A percentile compares a stretch with the other conserved stretches of the same genome.
Conservation (phyloP, 1,140 invertebrate genomes). For the Thaumetopoea pityocampa region DNA sequence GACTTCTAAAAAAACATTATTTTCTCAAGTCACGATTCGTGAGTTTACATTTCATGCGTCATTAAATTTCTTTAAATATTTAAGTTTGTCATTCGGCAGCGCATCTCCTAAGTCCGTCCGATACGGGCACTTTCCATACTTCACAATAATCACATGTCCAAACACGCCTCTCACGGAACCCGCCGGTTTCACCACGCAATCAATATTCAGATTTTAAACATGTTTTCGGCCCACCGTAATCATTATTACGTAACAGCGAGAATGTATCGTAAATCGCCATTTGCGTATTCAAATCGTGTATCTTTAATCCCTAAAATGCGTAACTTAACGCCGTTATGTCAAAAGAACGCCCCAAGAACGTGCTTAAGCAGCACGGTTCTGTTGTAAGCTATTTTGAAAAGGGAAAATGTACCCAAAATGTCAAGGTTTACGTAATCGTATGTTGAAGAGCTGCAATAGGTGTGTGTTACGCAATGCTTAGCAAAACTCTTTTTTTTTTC, state of each 20-base stretch:
- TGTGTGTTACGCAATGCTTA: constrained; percentile 56
- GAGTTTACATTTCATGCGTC: too few species aligned
- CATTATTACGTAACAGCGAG: constrained; percentile 5
- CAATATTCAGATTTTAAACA: constrained; percentile 26
- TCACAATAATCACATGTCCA: constrained; percentile 19
- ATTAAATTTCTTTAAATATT: constrained; percentile 5
- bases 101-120: constrained; percentile 2
- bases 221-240: constrained; percentile 19
- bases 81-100: constrained; percentile 1
- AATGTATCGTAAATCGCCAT: constrained; percentile 1
- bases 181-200: constrained; percentile 24
- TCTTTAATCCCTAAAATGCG: constrained; percentile 3
- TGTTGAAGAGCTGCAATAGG: constrained; percentile 43
- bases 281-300: not conserved
- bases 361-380: not conserved
- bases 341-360: not conserved
- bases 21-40: not conserved
- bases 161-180: constrained; percentile 23
- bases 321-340: constrained; percentile 1
- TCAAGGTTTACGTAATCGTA: constrained; percentile 57
- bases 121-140: constrained; percentile 14
- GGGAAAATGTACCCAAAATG: constrained; percentile 49
- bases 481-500: constrained; percentile 57
- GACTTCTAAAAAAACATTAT: not conserved
- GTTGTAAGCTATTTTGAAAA: constrained; percentile 21